Percentiles rank a stretch among this genome's conserved stretches.
These are phyloP conservation scores for Petrolisthes cinctipes DNA, from an alignment of 2,888 invertebrate genomes.

Conservation along the genomic window DNA sequence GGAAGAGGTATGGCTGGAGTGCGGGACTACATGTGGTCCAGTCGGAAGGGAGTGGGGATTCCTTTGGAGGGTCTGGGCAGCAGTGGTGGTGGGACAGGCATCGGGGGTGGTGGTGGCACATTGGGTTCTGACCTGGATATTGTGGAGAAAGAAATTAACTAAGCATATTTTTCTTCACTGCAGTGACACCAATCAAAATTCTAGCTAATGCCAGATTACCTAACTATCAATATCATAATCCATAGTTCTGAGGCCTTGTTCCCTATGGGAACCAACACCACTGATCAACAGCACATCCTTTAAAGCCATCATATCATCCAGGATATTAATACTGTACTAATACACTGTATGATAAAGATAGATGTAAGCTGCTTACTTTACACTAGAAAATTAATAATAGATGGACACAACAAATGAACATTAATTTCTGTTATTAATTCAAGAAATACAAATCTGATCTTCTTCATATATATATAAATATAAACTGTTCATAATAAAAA, in stretches of 20 bases:
- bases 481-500: not conserved
- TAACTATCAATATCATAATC: too few species aligned
- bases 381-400: too few species aligned
- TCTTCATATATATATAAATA: not conserved
- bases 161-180: not conserved
- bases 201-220: not conserved
- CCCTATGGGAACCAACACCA: not conserved
- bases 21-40: conserved; percentile 15
- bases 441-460: too few species aligned
- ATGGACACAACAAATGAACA: too few species aligned
- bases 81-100: conserved; percentile 57
- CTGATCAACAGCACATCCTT: too few species aligned
- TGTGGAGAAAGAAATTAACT: conserved; percentile 1
- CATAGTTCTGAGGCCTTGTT: too few species aligned
- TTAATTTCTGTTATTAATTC: too few species aligned
- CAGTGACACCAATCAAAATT: not conserved
- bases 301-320: too few species aligned
- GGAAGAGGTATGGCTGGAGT: not conserved
- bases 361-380: too few species aligned
- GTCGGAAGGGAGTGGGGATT: conserved; percentile 23
- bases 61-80: conserved; percentile 54
- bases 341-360: too few species aligned
- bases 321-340: too few species aligned
- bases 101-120: conserved; percentile 60
- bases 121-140: conserved; percentile 54